These are phyloP conservation scores for Synanthedon myopaeformis DNA, from an alignment of 2,888 invertebrate species.

Conservation along the genomic window DNA sequence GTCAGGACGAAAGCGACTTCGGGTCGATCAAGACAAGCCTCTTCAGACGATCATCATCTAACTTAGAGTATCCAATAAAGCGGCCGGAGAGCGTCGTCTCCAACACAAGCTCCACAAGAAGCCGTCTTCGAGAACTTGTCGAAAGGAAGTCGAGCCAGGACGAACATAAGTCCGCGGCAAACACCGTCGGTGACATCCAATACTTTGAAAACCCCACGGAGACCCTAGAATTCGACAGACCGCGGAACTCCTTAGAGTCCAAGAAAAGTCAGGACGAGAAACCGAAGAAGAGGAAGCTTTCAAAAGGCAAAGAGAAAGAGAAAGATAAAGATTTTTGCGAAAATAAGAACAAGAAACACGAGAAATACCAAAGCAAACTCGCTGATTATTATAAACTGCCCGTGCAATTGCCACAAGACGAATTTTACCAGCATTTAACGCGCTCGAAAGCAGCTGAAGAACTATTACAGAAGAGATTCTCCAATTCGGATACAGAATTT, in stretches of 20 bases:
- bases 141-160: slow-evolving; percentile 67
- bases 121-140: slow-evolving; percentile 65
- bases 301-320: slow-evolving; percentile 52
- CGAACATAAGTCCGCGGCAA: slow-evolving; percentile 59
- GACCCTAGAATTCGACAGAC: slow-evolving; percentile 59
- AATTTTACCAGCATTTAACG: slow-evolving; percentile 62
- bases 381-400: slow-evolving; percentile 63
- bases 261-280: slow-evolving; percentile 54
- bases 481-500: slow-evolving; percentile 60
- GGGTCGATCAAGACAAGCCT: slow-evolving; percentile 65
- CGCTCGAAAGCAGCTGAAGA: slow-evolving; percentile 60
- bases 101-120: slow-evolving; percentile 64
- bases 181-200: slow-evolving; percentile 61
- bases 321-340: slow-evolving; percentile 37
- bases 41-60: slow-evolving; percentile 60
- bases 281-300: slow-evolving; percentile 56
- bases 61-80: slow-evolving; percentile 53
- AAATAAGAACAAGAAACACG: slow-evolving; percentile 54
- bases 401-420: slow-evolving; percentile 59
- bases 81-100: slow-evolving; percentile 63
- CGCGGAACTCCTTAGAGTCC: slow-evolving; percentile 48
- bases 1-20: slow-evolving; percentile 65
- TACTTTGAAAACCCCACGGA: slow-evolving; percentile 66
- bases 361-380: slow-evolving; percentile 62
- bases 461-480: slow-evolving; percentile 51